phyloP scores from a whole-genome alignment of 2,797 vertebrate genomes.

The Parauchenoglanis punctatus region DNA sequence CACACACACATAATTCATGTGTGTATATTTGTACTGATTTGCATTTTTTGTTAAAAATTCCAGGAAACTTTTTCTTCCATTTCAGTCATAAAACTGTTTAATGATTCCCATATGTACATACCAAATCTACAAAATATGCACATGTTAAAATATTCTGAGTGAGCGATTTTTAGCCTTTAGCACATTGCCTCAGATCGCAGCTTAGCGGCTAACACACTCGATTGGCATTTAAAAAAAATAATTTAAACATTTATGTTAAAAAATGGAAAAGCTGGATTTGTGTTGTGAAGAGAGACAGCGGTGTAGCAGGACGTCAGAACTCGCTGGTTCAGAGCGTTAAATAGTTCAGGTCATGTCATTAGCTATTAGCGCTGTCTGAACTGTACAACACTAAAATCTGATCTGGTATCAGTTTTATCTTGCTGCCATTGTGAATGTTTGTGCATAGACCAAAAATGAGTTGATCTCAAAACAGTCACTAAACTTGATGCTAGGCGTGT shows the following conservation, averaged over 20 bases:
- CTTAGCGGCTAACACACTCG: slow-evolving; percentile 56
- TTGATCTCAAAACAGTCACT: slow-evolving; percentile 16
- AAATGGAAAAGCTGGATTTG: slow-evolving; percentile 11
- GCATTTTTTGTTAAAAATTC: background rate
- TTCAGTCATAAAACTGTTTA: slow-evolving; percentile 77
- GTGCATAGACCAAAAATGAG: slow-evolving; percentile 36
- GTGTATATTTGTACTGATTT: background rate
- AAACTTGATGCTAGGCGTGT: background rate
- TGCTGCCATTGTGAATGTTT: slow-evolving; percentile 22
- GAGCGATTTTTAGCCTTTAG: slow-evolving; percentile 72
- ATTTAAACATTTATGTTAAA: background rate
- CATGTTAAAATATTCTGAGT: slow-evolving; percentile 74
- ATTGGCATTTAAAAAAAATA: background rate
- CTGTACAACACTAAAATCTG: slow-evolving; percentile 6
- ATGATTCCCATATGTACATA: slow-evolving; percentile 77
- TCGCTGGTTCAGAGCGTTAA: slow-evolving; percentile 32
- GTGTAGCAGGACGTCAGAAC: slow-evolving; percentile 64
- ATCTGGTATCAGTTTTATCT: slow-evolving; percentile 13
- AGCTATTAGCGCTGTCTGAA: background rate
- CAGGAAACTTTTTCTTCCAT: background rate
- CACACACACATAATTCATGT: background rate
- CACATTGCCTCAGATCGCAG: slow-evolving; percentile 65
- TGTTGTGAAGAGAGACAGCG: slow-evolving; percentile 65
- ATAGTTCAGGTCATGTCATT: background rate
- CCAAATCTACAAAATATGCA: slow-evolving; percentile 83